Conservation (phyloP, 2,797 vertebrate species). For the Myotis vivesi region DNA sequence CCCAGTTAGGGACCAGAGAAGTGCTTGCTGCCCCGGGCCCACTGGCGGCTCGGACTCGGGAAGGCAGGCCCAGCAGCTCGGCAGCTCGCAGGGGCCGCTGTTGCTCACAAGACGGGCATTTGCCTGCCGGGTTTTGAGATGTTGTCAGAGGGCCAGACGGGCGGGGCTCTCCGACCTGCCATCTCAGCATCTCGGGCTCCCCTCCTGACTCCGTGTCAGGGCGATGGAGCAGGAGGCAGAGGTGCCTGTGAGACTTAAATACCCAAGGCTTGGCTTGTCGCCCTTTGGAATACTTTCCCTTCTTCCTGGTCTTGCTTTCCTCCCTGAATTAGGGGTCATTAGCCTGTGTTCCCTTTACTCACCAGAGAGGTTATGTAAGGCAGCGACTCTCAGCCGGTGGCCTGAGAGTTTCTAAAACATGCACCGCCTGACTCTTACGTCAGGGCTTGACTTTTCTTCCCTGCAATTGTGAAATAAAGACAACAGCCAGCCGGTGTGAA, state of each 20-base stretch:
- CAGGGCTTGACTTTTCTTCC: not conserved
- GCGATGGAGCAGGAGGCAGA: not conserved
- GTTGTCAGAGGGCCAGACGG: not conserved
- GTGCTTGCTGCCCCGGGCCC: not conserved
- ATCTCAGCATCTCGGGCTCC: not conserved
- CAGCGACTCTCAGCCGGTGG: not conserved
- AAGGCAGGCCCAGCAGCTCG: not conserved
- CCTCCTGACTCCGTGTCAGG: not conserved
- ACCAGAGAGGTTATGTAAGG: not conserved
- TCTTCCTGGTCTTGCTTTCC: not conserved
- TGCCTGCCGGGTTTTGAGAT: not conserved
- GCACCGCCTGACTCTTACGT: not conserved
- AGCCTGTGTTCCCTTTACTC: not conserved
- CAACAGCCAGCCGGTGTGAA: not conserved
- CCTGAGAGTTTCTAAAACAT: not conserved
- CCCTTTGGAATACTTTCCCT: not conserved
- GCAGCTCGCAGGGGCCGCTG: too few relatives aligned
- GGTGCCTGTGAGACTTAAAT: not conserved
- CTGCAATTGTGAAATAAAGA: not conserved
- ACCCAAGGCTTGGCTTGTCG: rapidly evolving
- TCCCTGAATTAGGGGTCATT: not conserved
- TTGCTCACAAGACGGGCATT: not conserved
- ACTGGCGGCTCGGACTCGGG: not conserved
- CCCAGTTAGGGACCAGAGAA: not conserved
- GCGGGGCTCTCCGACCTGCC: not conserved